Evolutionary conservation across 2,113 vertebrate genomes (phyloP), one percentile per base, ranked within the genome.

Genomic region (Oriolus oriolus): DNA sequence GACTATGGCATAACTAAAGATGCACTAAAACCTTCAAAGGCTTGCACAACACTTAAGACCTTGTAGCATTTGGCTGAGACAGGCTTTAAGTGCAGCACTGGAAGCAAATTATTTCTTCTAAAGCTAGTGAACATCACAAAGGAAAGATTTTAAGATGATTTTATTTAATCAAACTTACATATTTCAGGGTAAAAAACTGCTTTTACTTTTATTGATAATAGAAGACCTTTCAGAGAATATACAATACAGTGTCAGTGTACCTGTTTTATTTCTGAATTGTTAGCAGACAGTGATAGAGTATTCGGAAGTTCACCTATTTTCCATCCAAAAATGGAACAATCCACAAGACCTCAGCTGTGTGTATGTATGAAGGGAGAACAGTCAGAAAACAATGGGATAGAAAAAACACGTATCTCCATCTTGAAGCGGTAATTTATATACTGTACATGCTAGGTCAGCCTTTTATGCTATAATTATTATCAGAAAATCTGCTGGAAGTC

Each of bases 21-120:
- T 41, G 28, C 47, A 53, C 64, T 90, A 63, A 92, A 96, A 84
- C 52, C 86, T 85, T 87, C 93, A 92, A 95, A 94, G 44, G 47
- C n/a, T 90, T 89, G 64, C 2, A 0, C 45, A 56, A 49, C 31
- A 59, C 80, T 94, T 86, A 71, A 93, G 78, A 84, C 44, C 47
- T 59, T 49, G 24, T 45, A 82, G 20, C 61, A 84, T 63, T 81
- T 90, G 73, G 68, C 64, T 84, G 44, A 77, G 39, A 52, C 45
- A 70, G 35, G 68, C 33, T 84, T 16, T 52, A 76, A 64, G 47
- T 1, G 5, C 61, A 87, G 47, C 24, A 44, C 45, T 35, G 24
- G 22, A 87, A 92, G 16, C 26, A 92, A 74, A 78, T 35, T 44
- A 66, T 70, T 95, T 70, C 33, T 56, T 81, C 33, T 59, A 70